Percentiles rank a stretch among this genome's conserved stretches.
Conservation (phyloP, 2,113 vertebrate species). For the Suricata suricatta region DNA sequence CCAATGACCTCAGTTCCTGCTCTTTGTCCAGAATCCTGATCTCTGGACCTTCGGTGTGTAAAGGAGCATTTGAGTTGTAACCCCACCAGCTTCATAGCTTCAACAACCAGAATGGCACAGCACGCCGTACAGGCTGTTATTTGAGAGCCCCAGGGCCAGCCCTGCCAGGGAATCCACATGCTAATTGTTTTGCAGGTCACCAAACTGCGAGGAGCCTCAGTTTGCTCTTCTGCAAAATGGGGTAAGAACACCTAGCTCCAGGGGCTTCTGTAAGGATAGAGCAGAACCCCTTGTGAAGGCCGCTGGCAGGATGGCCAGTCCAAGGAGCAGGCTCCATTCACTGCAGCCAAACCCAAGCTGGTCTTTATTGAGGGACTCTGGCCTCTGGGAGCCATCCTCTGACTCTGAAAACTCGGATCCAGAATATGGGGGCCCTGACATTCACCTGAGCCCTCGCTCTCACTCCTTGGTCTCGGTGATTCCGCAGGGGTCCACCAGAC, state of each 20-base stretch:
- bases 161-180: background rate
- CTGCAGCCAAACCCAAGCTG: too few relatives aligned
- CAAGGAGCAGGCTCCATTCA: background rate
- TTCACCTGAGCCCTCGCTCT: background rate
- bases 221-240: background rate
- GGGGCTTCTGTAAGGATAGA: background rate
- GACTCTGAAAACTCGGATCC: background rate
- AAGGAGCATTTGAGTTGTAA: background rate
- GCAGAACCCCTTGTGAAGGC: background rate
- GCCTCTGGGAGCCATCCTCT: background rate
- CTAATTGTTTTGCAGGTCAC: background rate
- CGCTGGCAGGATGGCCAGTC: background rate
- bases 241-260: accelerated
- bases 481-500: background rate
- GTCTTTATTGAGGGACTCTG: background rate
- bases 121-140: background rate
- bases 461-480: background rate
- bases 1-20: slow-evolving; percentile 25
- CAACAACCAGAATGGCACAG: background rate
- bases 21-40: slow-evolving; percentile 46
- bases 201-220: background rate
- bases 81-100: background rate
- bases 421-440: background rate
- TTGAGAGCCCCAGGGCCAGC: background rate
- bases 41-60: slow-evolving; percentile 4